Base-by-base conservation (phyloP, 2,797 vertebrate genomes). In the Podarcis lilfordi region DNA sequence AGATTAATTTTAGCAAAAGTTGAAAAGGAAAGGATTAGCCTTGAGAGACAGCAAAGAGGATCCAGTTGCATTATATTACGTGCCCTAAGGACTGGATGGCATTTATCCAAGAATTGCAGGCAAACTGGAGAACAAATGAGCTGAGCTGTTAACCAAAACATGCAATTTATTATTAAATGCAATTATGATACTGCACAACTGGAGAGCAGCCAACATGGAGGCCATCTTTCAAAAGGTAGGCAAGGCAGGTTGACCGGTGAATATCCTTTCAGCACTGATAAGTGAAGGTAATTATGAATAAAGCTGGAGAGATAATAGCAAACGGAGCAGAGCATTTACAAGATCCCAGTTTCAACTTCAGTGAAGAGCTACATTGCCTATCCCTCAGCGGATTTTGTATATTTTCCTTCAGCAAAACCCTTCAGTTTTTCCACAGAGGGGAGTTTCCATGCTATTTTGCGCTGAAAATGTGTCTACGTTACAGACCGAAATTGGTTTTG, bases 71-170 rank as follows among this genome's bases (percentile, higher is more conserved):
- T 55, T 82, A 45, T 69, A 1, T 17, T 6, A 1, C 5, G 64
- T 43, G 35, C 7, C 43, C 59, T 77, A 43, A 61, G 69, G 40
- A 64, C 59, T n/a, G 29, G 5, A 64, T 85, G 86, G 82, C 74
- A 82, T n/a, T 88, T 80, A 82, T 0, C 7, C 29, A 35, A 11
- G 23, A 93, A 9, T 23, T 88, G 8, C 19, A 59, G 37, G 21
- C 45, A 11, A 78, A 50, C 40, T 71, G 0, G 76, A 84, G 80
- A 88, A 86, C 2, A 29, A 32, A 78, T 4, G 45, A 7, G 0
- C 40, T 85, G 3, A 88, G 7, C 43, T 75, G 66, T 32, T 91
- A 71, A 86, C 55, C 75, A 89, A 94, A 94, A 89, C 8, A 35
- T 5, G 4, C 72, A 92, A 91, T 40, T 88, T 77, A 79, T 89